A percentile compares a stretch with the other conserved stretches of the same genome.
Evolutionary conservation across 2,113 vertebrate genomes (phyloP).

Genomic region (Serilophus lunatus): DNA sequence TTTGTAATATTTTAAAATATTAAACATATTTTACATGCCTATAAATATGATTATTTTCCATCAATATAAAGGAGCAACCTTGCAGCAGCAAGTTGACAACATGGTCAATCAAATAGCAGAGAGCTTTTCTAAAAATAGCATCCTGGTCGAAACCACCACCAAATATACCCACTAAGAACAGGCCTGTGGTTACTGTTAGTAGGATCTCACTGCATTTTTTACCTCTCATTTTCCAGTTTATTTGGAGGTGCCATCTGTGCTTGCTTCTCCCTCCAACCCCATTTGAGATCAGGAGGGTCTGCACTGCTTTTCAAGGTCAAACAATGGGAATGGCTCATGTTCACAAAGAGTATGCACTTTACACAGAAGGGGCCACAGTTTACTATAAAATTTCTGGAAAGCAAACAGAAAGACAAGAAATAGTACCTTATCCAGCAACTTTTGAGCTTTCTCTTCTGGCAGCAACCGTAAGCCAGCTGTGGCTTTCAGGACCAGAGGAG

Average conservation of each 20-base stretch:
- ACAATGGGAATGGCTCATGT: neutral
- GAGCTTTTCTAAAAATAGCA: neutral
- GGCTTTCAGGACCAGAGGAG: conserved; percentile 88
- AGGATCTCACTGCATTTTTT: neutral
- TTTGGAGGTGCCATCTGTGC: neutral
- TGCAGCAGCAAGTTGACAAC: neutral
- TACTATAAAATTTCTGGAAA: neutral
- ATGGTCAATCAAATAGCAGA: neutral
- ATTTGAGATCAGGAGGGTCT: neutral
- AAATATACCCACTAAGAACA: neutral
- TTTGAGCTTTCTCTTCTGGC: conserved; percentile 85
- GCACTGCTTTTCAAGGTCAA: neutral
- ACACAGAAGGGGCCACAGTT: neutral
- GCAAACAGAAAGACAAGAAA: neutral
- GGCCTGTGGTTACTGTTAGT: neutral
- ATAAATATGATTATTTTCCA: neutral
- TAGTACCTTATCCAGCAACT: conserved; percentile 82
- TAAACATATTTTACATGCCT: neutral
- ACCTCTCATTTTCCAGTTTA: neutral
- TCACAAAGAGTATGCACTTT: neutral
- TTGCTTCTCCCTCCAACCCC: neutral
- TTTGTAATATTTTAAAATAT: neutral
- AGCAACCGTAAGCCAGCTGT: conserved; percentile 91
- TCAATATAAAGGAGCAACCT: neutral
- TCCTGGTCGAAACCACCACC: neutral